Base-by-base conservation (phyloP, 1,140 invertebrate genomes). In the Latrodectus geometricus region DNA sequence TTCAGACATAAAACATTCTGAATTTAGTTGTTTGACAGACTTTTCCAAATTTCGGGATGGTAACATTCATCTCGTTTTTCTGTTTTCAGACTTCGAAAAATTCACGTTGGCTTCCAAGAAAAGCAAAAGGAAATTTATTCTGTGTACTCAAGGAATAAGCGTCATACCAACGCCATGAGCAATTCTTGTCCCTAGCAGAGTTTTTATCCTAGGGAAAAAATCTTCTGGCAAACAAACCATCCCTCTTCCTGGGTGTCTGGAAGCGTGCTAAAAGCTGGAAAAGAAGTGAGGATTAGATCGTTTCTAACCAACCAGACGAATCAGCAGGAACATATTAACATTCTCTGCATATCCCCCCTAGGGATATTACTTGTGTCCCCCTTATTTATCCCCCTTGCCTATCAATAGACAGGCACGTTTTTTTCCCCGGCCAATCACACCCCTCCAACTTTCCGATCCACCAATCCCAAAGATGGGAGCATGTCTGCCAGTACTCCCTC, bases 291-390 rank as follows among this genome's bases (percentile, higher is more conserved):
- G 83, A 85, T 85, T 85, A 85, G 74, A 85, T 77, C 83, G 74
- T 72, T 85, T 56, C 83, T 85, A 85, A 85, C 83, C 83, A 85
- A 85, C 81, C 73, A 72, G 83, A 49, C 49, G 73, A 77, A 70
- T 77, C 61, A 76, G 83, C 83, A 69, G 83, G 83, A 85, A 85
- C 83, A 85, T 85, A 85, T 85, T 85, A 85, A 85, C 83, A 85
- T 85, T 85, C 83, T 70, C 83, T 84, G 49, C 15, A 54, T 17
- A 17, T 78, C 74, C 83, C 82, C 83, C 83, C 68, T 65, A 23
- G 83, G 83, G 83, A 77, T 70, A 84, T 84, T 84, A 84, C 73
- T 84, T 66, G 54, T 49, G 15, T 17, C 83, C 61, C 65, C 80
- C 21, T 48, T 17, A 52, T 17, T 48, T 48, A n/a, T 73, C 49